Evolutionary conservation across 2,113 vertebrate genomes (phyloP).

Genomic region (Ornithorhynchus anatinus): DNA sequence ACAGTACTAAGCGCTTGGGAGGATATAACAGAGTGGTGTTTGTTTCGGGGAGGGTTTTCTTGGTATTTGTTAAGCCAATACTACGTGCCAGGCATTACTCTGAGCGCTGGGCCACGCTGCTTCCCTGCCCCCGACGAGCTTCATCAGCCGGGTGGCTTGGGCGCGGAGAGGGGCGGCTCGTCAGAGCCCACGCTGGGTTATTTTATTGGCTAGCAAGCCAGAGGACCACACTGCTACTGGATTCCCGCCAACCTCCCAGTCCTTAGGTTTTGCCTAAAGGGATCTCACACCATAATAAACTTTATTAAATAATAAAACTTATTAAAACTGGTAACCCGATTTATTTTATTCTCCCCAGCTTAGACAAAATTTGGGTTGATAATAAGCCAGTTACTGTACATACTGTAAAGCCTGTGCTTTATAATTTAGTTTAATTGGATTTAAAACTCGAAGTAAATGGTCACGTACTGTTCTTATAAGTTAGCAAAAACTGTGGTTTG

Average conservation of each 20-base stretch:
- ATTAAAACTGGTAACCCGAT: slow-evolving; percentile 99
- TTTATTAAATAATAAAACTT: slow-evolving; percentile 99
- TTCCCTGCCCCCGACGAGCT: too few relatives aligned
- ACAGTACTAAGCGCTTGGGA: too few relatives aligned
- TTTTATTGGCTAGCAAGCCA: slow-evolving; percentile 68
- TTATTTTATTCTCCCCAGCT: slow-evolving; percentile 99
- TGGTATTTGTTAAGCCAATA: too few relatives aligned
- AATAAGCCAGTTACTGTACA: slow-evolving; percentile 99
- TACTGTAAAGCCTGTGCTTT: slow-evolving; percentile 98
- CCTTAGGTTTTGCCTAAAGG: slow-evolving; percentile 97
- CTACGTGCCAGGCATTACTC: too few relatives aligned
- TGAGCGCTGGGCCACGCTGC: too few relatives aligned
- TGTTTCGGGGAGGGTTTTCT: too few relatives aligned
- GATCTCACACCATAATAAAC: slow-evolving; percentile 99
- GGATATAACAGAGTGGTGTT: too few relatives aligned
- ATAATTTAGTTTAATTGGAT: slow-evolving; percentile 99
- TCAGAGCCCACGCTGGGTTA: slow-evolving; percentile 61
- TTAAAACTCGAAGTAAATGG: slow-evolving; percentile 99
- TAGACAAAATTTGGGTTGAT: slow-evolving; percentile 97
- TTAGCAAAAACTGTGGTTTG: slow-evolving; percentile 98
- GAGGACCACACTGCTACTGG: slow-evolving; percentile 94
- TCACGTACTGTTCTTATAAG: slow-evolving; percentile 98
- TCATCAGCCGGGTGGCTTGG: too few relatives aligned
- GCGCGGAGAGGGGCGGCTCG: too few relatives aligned
- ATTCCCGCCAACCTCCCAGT: slow-evolving; percentile 95